Evolutionary conservation across 2,888 invertebrate genomes (phyloP), one percentile per base, ranked within the genome.

Genomic region (Lysandra coridon): DNA sequence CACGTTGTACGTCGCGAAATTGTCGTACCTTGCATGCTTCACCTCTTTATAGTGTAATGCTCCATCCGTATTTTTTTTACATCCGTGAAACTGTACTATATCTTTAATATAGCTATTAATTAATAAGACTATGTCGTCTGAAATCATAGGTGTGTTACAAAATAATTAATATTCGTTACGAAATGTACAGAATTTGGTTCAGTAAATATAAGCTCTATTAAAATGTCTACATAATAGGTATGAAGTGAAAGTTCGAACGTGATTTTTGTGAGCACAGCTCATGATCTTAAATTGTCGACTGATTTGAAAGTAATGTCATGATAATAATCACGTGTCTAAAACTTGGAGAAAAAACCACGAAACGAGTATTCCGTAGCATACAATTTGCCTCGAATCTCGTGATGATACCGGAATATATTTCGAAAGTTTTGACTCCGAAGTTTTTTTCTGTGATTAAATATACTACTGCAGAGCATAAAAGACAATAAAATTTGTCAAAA

Each of bases 281-380:
- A 75, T 75, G 75, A 75, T 49, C 49, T 44, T 75, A n/a, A 44
- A 74, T 44, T 74, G 44, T 40, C 44, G 69, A 69, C 69, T 37
- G 69, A 69, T 69, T 75, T 49, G 44, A 75, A 75, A 75, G 49
- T 75, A 75, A 40, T 75, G 49, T 75, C 75, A 75, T 75, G 44
- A 75, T 44, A 44, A 75, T 44, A 44, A 74, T 74, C 74, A 40
- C 40, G 75, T 75, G 44, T 23, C 75, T 44, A 40, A 75, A 49
- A 64, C 64, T 64, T 64, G 0, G 64, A 64, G 30, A 64, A 64
- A 64, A 69, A 33, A 69, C 69, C 33, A 69, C 69, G 69, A 69
- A 69, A 69, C 69, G 33, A 10, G 69, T 69, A 69, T 69, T 69
- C 33, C 17, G 33, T 69, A 69, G 69, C 69, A 33, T 37, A 64